Base-by-base conservation (phyloP, 2,888 invertebrate genomes). In the Sepioteuthis lessoniana region DNA sequence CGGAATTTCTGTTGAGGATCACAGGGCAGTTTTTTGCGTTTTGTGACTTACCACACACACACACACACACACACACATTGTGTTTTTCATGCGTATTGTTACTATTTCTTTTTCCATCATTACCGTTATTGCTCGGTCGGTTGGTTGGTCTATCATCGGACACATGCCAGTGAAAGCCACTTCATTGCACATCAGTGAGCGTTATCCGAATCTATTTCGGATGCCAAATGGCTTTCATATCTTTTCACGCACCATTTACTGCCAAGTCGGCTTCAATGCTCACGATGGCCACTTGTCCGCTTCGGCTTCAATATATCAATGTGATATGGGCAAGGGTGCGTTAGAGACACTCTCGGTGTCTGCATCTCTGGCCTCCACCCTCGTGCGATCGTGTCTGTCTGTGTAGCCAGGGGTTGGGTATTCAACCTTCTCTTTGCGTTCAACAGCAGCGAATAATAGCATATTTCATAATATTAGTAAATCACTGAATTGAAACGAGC, bases 151-250 rank as follows among this genome's bases (percentile, higher is more conserved):
- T 28, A 28, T 42, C 46, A 91, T 3, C 38, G 46, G 38, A 91
- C 46, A 42, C 31, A 91, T 91, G 46, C 8, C 38, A 1, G 38
- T 91, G 38, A 38, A 46, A 38, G 46, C 42, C 46, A 31, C 31
- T 91, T 91, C 91, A 46, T 91, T 91, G 91, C 91, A 38, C 91
- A 91, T 1, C 91, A 42, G 38, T 46, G 31, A 38, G n/a, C 76
- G n/a, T 76, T 35, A 76, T 76, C 76, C n/a, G 4, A 76, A 76
- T 10, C 76, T 35, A 76, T 76, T 76, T 76, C 76, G 19, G 16
- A 76, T n/a, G 76, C 76, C 76, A 76, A 76, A 76, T 35, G n/a
- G n/a, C 76, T 76, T n/a, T n/a, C 76, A 76, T n/a, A 76, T n/a
- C 31, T n/a, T 76, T n/a, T 76, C 76, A 76, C 76, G 16, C 76